Evolutionary conservation across 2,888 invertebrate genomes (phyloP).

Genomic region (Achlya flavicornis): DNA sequence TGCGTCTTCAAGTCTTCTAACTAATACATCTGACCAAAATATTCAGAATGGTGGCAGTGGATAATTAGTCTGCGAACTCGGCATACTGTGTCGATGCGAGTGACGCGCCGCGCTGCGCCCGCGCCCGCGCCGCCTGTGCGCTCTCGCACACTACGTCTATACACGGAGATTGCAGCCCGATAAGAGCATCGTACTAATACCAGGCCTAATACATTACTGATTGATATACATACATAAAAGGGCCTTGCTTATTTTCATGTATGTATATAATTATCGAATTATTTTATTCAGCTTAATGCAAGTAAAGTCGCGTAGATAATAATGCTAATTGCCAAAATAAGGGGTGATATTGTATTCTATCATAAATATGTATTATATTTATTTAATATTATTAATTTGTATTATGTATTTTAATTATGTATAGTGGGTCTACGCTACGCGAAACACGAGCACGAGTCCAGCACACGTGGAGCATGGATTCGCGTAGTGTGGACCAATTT

Average conservation of each 20-base stretch:
- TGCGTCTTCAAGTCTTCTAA: too few species aligned
- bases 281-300: background rate
- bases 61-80: constrained; percentile 48
- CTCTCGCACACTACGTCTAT: constrained; percentile 41
- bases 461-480: too few species aligned
- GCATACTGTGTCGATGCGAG: constrained; percentile 30
- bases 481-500: too few species aligned
- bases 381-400: too few species aligned
- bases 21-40: constrained; percentile 64
- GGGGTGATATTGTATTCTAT: too few species aligned
- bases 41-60: constrained; percentile 52
- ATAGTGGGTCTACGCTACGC: too few species aligned
- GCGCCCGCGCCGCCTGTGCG: constrained; percentile 39
- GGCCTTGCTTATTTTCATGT: constrained; percentile 16
- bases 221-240: constrained; percentile 22
- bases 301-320: background rate
- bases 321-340: too few species aligned
- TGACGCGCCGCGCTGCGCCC: constrained; percentile 42
- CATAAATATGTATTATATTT: too few species aligned
- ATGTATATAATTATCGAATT: background rate
- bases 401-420: too few species aligned
- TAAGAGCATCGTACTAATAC: constrained; percentile 22
- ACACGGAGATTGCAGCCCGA: constrained; percentile 29
- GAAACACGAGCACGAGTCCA: too few species aligned
- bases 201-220: constrained; percentile 17